A percentile compares a stretch with the other conserved stretches of the same genome.
These are phyloP conservation scores for Podargus strigoides DNA, from an alignment of 2,797 vertebrate species.

Conservation along the genomic window DNA sequence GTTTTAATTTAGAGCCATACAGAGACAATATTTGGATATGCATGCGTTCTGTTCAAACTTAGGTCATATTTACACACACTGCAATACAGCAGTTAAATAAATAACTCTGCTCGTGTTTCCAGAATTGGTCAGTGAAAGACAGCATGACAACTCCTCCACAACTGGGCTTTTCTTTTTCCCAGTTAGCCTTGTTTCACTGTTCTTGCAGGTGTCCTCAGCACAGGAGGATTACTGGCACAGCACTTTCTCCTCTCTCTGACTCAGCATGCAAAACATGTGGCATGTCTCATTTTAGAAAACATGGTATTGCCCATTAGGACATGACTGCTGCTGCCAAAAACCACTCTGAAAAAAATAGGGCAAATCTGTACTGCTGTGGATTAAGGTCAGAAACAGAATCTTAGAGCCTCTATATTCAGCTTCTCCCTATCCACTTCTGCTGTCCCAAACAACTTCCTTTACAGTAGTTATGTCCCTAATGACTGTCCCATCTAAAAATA, in stretches of 20 bases:
- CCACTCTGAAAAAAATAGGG: background rate
- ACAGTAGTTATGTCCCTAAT: constrained; percentile 33
- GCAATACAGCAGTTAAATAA: background rate
- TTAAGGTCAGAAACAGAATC: constrained; percentile 7
- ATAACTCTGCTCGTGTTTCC: background rate
- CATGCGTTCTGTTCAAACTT: background rate
- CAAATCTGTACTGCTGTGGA: background rate
- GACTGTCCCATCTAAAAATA: constrained; percentile 61
- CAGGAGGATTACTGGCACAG: background rate
- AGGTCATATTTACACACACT: background rate
- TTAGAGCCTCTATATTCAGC: background rate
- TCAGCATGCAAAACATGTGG: background rate
- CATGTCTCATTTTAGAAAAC: background rate
- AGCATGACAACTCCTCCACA: background rate
- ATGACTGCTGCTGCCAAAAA: background rate
- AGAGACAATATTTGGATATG: background rate
- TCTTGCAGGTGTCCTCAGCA: background rate
- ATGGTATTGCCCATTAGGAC: background rate
- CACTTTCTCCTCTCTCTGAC: background rate
- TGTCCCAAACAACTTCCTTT: constrained; percentile 8
- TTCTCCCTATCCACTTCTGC: background rate
- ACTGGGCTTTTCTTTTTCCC: background rate
- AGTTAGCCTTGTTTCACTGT: background rate
- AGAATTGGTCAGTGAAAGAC: background rate
- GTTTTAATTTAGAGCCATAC: background rate